Conservation (phyloP, 37 sponge, comb jelly and placozoan genomes). For the Oscarella lobularis region DNA sequence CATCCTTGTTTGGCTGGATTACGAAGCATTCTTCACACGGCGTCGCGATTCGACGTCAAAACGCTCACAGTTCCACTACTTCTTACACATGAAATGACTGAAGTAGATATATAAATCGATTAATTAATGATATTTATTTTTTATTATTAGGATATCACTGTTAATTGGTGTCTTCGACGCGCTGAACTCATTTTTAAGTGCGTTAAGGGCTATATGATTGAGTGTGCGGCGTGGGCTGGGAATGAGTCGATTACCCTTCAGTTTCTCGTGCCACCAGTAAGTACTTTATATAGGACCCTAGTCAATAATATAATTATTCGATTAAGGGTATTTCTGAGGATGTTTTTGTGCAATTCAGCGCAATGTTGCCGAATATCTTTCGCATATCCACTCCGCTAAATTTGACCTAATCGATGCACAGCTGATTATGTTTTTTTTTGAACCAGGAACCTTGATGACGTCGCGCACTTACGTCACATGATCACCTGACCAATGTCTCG, state of each 20-base stretch:
- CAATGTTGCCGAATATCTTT: slow-evolving; percentile 68
- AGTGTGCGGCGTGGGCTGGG: slow-evolving; percentile 43
- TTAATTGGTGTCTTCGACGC: slow-evolving; percentile 84
- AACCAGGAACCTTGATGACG: too few species aligned
- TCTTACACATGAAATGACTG: slow-evolving; percentile 59
- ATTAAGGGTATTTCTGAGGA: slow-evolving; percentile 48
- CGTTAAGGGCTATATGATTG: slow-evolving; percentile 93
- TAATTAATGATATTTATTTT: not conserved
- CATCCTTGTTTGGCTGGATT: slow-evolving; percentile 72
- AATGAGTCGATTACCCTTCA: slow-evolving; percentile 59
- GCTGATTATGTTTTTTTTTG: too few species aligned
- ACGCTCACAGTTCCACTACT: slow-evolving; percentile 68
- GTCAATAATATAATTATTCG: not conserved
- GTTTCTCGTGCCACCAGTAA: slow-evolving; percentile 69
- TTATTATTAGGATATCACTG: slow-evolving; percentile 66
- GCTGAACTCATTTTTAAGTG: slow-evolving; percentile 92
- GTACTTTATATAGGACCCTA: not conserved
- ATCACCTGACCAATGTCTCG: too few species aligned
- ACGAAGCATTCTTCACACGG: slow-evolving; percentile 50
- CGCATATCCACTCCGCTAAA: slow-evolving; percentile 34
- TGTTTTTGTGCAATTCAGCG: slow-evolving; percentile 64
- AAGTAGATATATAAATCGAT: not conserved
- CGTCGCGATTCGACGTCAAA: slow-evolving; percentile 39
- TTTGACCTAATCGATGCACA: slow-evolving; percentile 8
- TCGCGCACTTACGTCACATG: too few species aligned